These are phyloP conservation scores for Latrodectus geometricus DNA, from an alignment of 1,140 invertebrate genomes.

Conservation along the genomic window DNA sequence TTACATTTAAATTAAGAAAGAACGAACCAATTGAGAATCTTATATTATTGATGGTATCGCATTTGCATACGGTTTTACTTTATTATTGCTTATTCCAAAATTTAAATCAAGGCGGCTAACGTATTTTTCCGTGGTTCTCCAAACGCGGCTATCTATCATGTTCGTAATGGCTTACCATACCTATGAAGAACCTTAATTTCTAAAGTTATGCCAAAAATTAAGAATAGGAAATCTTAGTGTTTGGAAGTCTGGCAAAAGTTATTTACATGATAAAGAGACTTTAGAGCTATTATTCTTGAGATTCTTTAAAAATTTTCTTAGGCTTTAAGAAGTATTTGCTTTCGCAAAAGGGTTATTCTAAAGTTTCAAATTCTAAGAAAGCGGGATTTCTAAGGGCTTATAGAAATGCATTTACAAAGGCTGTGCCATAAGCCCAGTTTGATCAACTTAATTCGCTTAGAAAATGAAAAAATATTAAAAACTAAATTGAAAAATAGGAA, in stretches of 20 bases:
- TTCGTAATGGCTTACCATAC: conserved; percentile 42
- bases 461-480: background rate
- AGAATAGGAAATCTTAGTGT: conserved; percentile 47
- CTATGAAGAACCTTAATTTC: conserved; percentile 43
- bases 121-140: conserved; percentile 45
- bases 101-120: conserved; percentile 49
- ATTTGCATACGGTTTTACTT: conserved; percentile 44
- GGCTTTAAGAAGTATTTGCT: conserved; percentile 52
- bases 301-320: conserved; percentile 47
- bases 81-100: conserved; percentile 53
- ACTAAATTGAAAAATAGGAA: background rate
- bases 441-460: background rate
- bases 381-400: background rate
- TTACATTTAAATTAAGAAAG: conserved; percentile 61
- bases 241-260: conserved; percentile 39
- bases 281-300: conserved; percentile 43
- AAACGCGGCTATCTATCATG: conserved; percentile 43
- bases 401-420: background rate
- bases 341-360: conserved; percentile 34
- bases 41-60: conserved; percentile 52
- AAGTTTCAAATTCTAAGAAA: conserved; percentile 30
- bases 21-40: conserved; percentile 23
- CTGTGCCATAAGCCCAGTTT: background rate
- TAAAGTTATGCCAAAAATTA: conserved; percentile 49
- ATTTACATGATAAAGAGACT: conserved; percentile 60